Percentiles rank a stretch among this genome's conserved stretches.
These are phyloP conservation scores for Pseudoatta argentina DNA, from an alignment of 1,140 invertebrate genomes.

Conservation along the genomic window DNA sequence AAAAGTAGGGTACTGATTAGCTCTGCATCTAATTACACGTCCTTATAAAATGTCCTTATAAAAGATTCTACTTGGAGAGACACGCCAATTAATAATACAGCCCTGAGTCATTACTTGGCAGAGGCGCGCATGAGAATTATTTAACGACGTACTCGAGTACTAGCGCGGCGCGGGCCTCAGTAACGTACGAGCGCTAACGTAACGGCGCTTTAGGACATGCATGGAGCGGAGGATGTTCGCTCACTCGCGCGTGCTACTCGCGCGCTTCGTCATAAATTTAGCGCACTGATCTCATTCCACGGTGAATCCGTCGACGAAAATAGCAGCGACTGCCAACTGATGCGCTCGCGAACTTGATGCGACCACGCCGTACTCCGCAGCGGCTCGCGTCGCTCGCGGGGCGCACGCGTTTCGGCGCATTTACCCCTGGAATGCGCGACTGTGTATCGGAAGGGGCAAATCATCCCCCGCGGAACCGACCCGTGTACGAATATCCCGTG, in stretches of 20 bases:
- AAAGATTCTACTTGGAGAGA: not conserved
- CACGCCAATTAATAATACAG: not conserved
- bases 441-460: not conserved
- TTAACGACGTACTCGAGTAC: conserved; percentile 35
- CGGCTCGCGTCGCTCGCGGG: conserved; percentile 28
- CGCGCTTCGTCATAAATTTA: conserved; percentile 52
- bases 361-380: conserved; percentile 1
- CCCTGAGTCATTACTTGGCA: not conserved
- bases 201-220: conserved; percentile 29
- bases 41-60: not conserved
- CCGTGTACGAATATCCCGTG: conserved; percentile 19
- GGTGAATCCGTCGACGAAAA: conserved; percentile 72
- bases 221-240: conserved; percentile 3
- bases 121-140: conserved; percentile 12
- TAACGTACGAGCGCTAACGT: conserved; percentile 27
- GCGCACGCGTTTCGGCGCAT: conserved; percentile 62
- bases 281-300: conserved; percentile 71
- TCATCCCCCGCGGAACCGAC: conserved; percentile 45
- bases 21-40: not conserved
- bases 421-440: conserved; percentile 50
- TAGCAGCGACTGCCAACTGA: conserved; percentile 62
- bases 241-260: conserved; percentile 19
- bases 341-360: conserved; percentile 34
- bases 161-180: conserved; percentile 17
- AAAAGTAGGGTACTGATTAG: not conserved